Evolutionary conservation across 2,797 vertebrate species (phyloP), one percentile per base, ranked within the genome.

Genomic region (Mormyrus proboscirostris): DNA sequence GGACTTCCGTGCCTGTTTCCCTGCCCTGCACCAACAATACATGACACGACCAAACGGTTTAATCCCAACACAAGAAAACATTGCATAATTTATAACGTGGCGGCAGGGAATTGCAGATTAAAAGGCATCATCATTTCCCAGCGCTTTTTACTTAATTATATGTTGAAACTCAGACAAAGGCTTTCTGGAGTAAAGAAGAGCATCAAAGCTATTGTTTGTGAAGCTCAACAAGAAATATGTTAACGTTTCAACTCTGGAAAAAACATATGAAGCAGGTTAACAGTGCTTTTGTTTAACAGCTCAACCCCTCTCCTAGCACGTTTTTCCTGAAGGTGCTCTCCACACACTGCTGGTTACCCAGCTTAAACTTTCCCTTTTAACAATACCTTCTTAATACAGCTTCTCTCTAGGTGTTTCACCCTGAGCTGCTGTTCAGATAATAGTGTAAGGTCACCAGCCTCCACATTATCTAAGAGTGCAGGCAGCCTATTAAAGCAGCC

Each of bases 71-170:
- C 29, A 8, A 55, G 86, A 88, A 88, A 62, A 47, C 8, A 65
- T 62, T 88, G 86, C 57, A 88, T 88, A 41, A 65, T 88, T 88
- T 88, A 65, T 88, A 44, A 62, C 0, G 16, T 1, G 8, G 86
- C 4, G 1, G 57, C 57, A n/a, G 86, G 19, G 38, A 38, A 33
- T 44, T 22, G 55, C 7, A 47, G n/a, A 62, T 41, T 44, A 86
- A 38, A 55, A 55, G 25, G 47, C 84, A 55, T 19, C 25, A 5
- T 50, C 12, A 57, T 86, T 86, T 86, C 51, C 14, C 4, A 86
- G 16, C 1, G 0, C 50, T 33, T 86, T 57, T 57, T 57, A 33
- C 14, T 86, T 57, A 86, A 59, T 87, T 57, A 10, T 29, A 14
- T 57, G 19, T 59, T 8, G 85, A 51, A 87, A 87, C 53, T 51